Base-by-base conservation (phyloP, 2,888 invertebrate genomes). In the Temnothorax unifasciatus region DNA sequence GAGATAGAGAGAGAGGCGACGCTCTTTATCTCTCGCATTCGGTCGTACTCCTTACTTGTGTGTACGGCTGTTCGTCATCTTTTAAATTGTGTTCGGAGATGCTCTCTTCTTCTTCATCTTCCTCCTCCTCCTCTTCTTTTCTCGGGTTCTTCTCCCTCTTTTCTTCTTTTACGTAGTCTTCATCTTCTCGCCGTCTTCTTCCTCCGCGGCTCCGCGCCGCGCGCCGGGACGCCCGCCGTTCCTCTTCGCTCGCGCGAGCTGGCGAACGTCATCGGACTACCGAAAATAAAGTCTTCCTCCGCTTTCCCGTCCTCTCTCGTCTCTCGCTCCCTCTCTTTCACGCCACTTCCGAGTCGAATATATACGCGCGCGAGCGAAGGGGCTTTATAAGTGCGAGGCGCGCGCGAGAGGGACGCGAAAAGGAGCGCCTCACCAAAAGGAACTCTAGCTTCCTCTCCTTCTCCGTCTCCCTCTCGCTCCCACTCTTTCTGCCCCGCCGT, bases 251-350 rank as follows among this genome's bases (percentile, higher is more conserved):
- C 68, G 77, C 82, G 84, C 84, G 68, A 66, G 68, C 44, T 85
- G 84, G 79, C 88, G 84, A 73, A 84, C 86, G 85, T 82, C 86
- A 87, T 86, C 89, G 85, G 77, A 68, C 82, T 83, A 90, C 87
- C 91, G 82, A 90, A 90, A 92, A 88, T 91, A 91, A 90, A 91
- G 90, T 88, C 88, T 85, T 88, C 87, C 86, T 85, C 86, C 85
- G 88, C 88, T 86, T 87, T 86, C 87, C 87, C 87, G 82, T 85
- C 77, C 59, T 76, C 74, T 82, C 77, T 79, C 81, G 71, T 66
- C 69, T 75, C 84, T 74, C 75, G 68, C 61, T 77, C 83, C 74
- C 81, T 54, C 82, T 83, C 85, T 61, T 86, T 82, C 29, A 73
- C 84, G 64, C 76, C 52, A 87, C 90, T 90, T 86, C 90, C 90